These are phyloP conservation scores for Tetramorium simillimum DNA, from an alignment of 1,140 invertebrate species.

Conservation along the genomic window DNA sequence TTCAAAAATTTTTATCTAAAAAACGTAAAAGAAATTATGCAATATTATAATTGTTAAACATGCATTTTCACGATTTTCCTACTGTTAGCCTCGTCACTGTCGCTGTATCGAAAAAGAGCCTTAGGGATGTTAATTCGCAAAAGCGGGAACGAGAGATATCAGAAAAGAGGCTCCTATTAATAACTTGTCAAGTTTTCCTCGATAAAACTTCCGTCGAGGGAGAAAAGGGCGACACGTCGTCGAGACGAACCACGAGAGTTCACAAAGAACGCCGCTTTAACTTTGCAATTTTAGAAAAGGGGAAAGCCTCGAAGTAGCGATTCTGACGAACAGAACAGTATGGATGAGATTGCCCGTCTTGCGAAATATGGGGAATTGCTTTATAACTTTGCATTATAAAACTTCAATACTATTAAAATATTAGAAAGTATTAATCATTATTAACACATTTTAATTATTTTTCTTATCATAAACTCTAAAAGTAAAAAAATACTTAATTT, in stretches of 20 bases:
- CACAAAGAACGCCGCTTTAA: conserved; percentile 25
- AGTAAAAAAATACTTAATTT: neutral
- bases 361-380: neutral
- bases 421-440: neutral
- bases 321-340: neutral
- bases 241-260: conserved; percentile 24
- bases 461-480: neutral
- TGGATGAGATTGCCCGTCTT: neutral
- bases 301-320: neutral
- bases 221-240: conserved; percentile 46
- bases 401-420: neutral
- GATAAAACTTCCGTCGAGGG: conserved; percentile 39
- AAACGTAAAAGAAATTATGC: neutral
- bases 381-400: neutral
- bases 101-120: neutral
- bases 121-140: conserved; percentile 21
- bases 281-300: conserved; percentile 25
- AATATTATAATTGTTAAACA: neutral
- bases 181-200: conserved; percentile 52
- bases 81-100: neutral
- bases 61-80: neutral
- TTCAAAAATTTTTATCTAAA: neutral
- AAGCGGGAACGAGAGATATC: conserved; percentile 4
- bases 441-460: neutral
- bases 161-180: conserved; percentile 37